Evolutionary conservation across 2,888 invertebrate species (phyloP).

Genomic region (Lepidocyrtinus sp.): DNA sequence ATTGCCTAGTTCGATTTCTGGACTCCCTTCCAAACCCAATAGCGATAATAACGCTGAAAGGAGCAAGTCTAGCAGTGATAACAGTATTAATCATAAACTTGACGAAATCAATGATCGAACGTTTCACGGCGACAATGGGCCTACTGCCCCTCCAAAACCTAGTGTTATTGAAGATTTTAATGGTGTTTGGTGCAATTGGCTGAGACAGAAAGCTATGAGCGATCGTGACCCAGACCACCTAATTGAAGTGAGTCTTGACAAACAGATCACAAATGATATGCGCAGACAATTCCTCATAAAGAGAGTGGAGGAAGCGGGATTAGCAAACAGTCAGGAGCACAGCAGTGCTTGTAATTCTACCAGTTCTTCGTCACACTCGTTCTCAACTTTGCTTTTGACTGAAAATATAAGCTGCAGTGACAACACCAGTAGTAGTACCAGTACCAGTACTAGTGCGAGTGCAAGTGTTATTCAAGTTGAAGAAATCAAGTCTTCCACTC

Average conservation of each 20-base stretch:
- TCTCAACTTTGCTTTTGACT: neutral
- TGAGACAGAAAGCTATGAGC: slow-evolving; percentile 40
- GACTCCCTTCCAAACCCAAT: neutral
- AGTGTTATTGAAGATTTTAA: slow-evolving; percentile 28
- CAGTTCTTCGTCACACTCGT: neutral
- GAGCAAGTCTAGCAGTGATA: slow-evolving; percentile 21
- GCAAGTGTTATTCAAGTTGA: no score
- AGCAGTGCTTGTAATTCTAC: neutral
- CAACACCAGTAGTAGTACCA: neutral
- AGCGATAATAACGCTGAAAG: neutral
- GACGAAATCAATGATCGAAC: slow-evolving; percentile 14
- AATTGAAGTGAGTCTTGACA: slow-evolving; percentile 19
- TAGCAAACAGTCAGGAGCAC: no score
- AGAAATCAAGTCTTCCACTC: no score
- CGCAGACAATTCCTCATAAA: neutral
- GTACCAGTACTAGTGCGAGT: neutral
- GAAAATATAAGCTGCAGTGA: neutral
- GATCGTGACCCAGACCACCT: slow-evolving; percentile 35
- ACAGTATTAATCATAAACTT: slow-evolving; percentile 27
- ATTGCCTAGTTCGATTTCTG: neutral
- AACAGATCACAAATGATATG: neutral
- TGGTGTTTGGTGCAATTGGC: slow-evolving; percentile 34
- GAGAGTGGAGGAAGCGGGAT: neutral
- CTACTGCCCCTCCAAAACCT: slow-evolving; percentile 17
- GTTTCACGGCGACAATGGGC: neutral